Percentiles rank a stretch among this genome's conserved stretches.
Evolutionary conservation across 1,140 invertebrate species (phyloP).

Genomic region (Reticulitermes speratus): DNA sequence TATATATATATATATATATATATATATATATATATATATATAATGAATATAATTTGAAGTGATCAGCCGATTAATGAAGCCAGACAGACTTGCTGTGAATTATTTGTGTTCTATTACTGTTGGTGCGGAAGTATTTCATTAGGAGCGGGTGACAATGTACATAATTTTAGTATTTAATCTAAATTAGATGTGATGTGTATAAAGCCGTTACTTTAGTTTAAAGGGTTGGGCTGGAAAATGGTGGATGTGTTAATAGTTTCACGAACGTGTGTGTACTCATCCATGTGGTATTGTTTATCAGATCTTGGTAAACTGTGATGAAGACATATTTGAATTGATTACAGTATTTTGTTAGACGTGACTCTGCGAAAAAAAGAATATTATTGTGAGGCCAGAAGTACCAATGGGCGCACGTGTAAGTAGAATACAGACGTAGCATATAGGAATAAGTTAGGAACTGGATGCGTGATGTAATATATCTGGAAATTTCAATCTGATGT

Average conservation of each 20-base stretch:
- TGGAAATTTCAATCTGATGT: too few relatives aligned
- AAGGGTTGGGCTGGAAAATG: neutral
- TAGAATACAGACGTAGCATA: too few relatives aligned
- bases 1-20: too few relatives aligned
- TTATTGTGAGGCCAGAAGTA: too few relatives aligned
- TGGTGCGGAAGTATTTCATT: neutral
- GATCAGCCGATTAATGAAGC: neutral
- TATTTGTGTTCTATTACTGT: neutral
- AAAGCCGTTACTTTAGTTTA: slow-evolving; percentile 10
- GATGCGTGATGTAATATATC: too few relatives aligned
- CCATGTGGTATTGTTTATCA: neutral
- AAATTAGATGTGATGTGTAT: neutral
- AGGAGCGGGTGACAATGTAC: neutral
- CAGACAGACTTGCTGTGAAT: neutral
- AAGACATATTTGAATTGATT: too few relatives aligned
- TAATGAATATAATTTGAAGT: neutral
- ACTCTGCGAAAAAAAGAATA: too few relatives aligned
- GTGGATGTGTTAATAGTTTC: neutral
- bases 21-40: too few relatives aligned
- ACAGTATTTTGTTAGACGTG: too few relatives aligned
- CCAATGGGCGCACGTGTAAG: too few relatives aligned
- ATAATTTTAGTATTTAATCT: neutral
- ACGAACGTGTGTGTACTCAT: neutral
- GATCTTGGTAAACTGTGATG: neutral
- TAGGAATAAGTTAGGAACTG: too few relatives aligned